These are phyloP conservation scores for Astropecten irregularis DNA, from an alignment of 53 echinoderm and acorn worm species.

Conservation along the genomic window DNA sequence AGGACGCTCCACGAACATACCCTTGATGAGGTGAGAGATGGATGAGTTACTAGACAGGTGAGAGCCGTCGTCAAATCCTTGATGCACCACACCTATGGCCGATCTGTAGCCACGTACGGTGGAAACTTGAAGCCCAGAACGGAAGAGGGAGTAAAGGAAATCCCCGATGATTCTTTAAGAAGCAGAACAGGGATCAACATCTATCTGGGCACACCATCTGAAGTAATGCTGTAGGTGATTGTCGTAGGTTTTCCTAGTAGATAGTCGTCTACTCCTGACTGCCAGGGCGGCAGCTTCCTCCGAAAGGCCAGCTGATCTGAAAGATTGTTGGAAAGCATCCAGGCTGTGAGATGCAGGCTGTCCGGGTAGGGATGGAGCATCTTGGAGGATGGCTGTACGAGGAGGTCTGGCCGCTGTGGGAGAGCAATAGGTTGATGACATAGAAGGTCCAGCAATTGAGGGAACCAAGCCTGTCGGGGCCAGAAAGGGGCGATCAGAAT, in stretches of 20 bases:
- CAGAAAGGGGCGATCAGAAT: constrained; percentile 27
- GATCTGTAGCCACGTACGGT: constrained; percentile 2
- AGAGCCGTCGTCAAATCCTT: background rate
- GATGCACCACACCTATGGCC: background rate
- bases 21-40: background rate
- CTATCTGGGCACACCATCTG: background rate
- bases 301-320: constrained; percentile 29
- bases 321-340: background rate
- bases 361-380: constrained; percentile 1
- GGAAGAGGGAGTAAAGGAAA: background rate
- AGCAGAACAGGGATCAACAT: background rate
- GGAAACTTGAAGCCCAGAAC: constrained; percentile 1
- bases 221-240: background rate
- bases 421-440: no score
- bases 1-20: constrained; percentile 18
- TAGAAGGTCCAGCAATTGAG: no score
- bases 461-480: background rate
- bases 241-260: constrained; percentile 11
- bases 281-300: background rate
- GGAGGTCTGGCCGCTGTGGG: no score
- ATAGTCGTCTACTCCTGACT: background rate
- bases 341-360: constrained; percentile 27
- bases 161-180: background rate
- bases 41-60: background rate
- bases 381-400: background rate